These are phyloP conservation scores for Apis dorsata DNA, from an alignment of 1,140 invertebrate species.

Conservation along the genomic window DNA sequence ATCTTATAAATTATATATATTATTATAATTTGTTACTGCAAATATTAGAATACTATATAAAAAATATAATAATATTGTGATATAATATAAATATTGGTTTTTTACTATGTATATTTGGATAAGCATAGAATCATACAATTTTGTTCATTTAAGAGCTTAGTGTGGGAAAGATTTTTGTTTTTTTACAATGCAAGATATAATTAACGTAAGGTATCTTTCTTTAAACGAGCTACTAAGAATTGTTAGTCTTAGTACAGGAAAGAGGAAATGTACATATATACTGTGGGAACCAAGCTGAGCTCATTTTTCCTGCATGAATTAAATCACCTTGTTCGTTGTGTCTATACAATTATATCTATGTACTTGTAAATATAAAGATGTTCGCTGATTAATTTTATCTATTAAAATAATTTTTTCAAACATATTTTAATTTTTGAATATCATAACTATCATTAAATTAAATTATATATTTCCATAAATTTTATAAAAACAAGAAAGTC, in stretches of 20 bases:
- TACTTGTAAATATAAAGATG: conserved; percentile 9
- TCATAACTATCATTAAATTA: too few relatives aligned
- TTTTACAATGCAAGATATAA: conserved; percentile 57
- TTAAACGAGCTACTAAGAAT: conserved; percentile 61
- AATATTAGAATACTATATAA: background rate
- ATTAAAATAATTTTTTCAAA: background rate
- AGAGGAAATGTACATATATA: conserved; percentile 57
- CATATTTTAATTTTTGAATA: background rate
- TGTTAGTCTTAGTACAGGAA: conserved; percentile 64
- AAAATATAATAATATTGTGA: background rate
- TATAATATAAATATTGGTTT: background rate
- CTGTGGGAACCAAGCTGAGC: conserved; percentile 65
- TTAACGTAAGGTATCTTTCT: conserved; percentile 66
- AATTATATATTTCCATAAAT: background rate
- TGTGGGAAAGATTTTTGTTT: conserved; percentile 66
- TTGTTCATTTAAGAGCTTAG: conserved; percentile 39
- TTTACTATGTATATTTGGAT: background rate
- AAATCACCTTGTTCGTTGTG: conserved; percentile 51
- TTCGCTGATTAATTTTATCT: conserved; percentile 1
- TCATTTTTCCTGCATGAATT: conserved; percentile 70
- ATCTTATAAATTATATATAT: background rate
- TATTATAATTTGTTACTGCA: background rate
- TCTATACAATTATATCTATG: conserved; percentile 22
- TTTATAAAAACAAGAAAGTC: background rate
- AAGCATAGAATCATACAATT: conserved; percentile 29